Conservation (phyloP, 2,797 vertebrate species). For the Paguma larvata region DNA sequence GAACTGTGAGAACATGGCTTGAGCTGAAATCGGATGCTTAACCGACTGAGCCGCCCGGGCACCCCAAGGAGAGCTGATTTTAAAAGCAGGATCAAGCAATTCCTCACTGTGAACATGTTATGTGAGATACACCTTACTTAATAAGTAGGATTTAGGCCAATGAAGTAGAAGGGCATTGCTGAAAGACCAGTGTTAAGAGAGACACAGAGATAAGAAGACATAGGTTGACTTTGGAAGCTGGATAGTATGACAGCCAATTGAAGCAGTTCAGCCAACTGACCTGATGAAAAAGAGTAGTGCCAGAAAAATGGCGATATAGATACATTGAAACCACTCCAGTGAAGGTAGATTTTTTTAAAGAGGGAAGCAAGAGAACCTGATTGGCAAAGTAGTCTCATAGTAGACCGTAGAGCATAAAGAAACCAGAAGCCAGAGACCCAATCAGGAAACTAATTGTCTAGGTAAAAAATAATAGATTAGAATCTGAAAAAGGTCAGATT, state of each 20-base stretch:
- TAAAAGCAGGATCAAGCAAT: constrained; percentile 17
- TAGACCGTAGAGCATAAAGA: not conserved
- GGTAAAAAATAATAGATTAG: not conserved
- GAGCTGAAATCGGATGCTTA: too few relatives aligned
- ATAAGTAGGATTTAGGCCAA: not conserved
- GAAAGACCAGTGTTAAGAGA: not conserved
- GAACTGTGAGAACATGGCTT: too few relatives aligned
- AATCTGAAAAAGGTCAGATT: not conserved
- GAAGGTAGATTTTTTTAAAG: not conserved
- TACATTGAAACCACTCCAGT: not conserved
- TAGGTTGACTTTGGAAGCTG: not conserved
- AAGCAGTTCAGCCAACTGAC: not conserved
- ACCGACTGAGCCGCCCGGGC: too few relatives aligned
- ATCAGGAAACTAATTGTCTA: constrained; percentile 8
- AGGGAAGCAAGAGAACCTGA: not conserved
- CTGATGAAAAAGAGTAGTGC: not conserved
- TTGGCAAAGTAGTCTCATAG: not conserved
- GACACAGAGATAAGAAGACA: not conserved
- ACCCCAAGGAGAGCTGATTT: not conserved
- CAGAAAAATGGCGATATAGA: constrained; percentile 1
- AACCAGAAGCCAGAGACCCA: not conserved
- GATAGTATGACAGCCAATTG: not conserved
- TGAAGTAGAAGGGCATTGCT: not conserved
- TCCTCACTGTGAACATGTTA: not conserved
- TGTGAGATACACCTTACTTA: not conserved